These are phyloP conservation scores for Sinocyclocheilus grahami DNA, from an alignment of 2,113 vertebrate species.

Conservation along the genomic window DNA sequence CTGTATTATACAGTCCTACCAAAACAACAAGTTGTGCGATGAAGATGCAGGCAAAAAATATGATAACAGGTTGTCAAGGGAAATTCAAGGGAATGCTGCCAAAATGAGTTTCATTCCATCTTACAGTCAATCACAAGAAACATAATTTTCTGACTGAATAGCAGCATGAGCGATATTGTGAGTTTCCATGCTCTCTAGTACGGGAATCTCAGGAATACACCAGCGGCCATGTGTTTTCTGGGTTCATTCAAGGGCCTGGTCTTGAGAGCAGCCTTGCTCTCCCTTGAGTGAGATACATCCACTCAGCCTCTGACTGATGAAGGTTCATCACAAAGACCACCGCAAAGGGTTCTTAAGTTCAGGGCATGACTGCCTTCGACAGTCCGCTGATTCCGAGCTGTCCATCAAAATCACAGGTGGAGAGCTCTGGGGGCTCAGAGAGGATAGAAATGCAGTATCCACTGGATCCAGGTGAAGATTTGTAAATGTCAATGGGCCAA, in stretches of 20 bases:
- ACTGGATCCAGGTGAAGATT: conserved; percentile 13
- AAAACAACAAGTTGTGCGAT: not conserved
- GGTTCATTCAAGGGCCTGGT: not conserved
- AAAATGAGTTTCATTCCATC: conserved; percentile 9
- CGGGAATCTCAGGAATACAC: not conserved
- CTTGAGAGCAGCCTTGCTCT: not conserved
- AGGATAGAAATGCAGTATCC: not conserved
- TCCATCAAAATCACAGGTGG: conserved; percentile 26
- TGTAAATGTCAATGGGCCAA: conserved; percentile 10
- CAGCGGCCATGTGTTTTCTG: not conserved
- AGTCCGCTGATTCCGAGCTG: conserved; percentile 31
- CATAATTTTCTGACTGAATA: not conserved
- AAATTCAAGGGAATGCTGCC: not conserved
- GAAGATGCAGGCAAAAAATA: not conserved
- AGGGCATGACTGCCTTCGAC: conserved; percentile 25
- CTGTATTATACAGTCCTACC: not conserved
- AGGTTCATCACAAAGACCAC: conserved; percentile 31
- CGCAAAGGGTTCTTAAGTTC: conserved; percentile 29
- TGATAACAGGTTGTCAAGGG: conserved; percentile 9
- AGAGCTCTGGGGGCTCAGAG: conserved; percentile 16
- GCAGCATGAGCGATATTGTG: not conserved
- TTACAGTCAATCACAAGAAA: not conserved
- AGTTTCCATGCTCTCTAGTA: not conserved
- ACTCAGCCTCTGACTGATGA: conserved; percentile 41
- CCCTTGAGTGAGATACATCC: conserved; percentile 3